Conservation (phyloP, 1,140 invertebrate genomes). For the Sycobia sp. region DNA sequence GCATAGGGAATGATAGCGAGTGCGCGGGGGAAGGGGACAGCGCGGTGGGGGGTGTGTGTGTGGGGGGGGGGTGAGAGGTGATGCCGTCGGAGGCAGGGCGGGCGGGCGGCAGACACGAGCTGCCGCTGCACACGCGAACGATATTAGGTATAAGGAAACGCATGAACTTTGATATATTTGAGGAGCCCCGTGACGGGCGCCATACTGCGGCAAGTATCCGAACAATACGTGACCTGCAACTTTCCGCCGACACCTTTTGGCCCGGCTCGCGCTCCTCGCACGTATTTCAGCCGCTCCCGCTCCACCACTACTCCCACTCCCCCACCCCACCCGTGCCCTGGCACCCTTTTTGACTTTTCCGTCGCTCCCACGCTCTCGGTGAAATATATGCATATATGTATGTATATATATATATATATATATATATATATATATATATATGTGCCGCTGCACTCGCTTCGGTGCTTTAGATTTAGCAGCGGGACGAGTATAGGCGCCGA, state of each 20-base stretch:
- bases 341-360: too few species aligned
- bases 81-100: background rate
- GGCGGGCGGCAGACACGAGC: conserved; percentile 26
- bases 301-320: too few species aligned
- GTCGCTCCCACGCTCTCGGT: conserved; percentile 2
- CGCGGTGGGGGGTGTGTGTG: background rate
- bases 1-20: conserved; percentile 60
- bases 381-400: background rate
- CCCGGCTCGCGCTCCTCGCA: too few species aligned
- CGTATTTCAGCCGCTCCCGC: too few species aligned
- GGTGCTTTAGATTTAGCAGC: too few species aligned
- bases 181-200: conserved; percentile 41
- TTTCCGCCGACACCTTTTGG: conserved; percentile 48
- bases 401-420: too few species aligned
- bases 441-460: too few species aligned
- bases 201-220: conserved; percentile 60
- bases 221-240: conserved; percentile 62
- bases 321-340: too few species aligned
- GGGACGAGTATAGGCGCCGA: too few species aligned
- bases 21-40: background rate
- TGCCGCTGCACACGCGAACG: conserved; percentile 50
- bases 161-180: conserved; percentile 63
- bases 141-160: conserved; percentile 62
- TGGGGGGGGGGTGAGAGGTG: background rate
- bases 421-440: too few species aligned